Base-by-base conservation (phyloP, 2,888 invertebrate genomes). In the Patella pellucida region DNA sequence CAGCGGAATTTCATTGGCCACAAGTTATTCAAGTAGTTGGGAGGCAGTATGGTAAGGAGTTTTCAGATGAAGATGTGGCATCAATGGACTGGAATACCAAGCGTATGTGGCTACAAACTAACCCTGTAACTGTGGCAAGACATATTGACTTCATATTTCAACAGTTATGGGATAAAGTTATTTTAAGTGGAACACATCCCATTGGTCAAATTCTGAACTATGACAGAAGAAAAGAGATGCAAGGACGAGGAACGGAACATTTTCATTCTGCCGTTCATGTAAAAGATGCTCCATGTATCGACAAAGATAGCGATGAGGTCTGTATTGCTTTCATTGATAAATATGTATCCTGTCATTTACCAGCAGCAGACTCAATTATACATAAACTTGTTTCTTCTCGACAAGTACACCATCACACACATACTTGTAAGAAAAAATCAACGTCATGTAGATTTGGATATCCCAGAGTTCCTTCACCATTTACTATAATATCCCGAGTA, bases 1-100 rank as follows among this genome's bases (percentile, higher is more conserved):
- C 76, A 14, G 80, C 82, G 16, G 80, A 82, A 51, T 82, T 81
- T 56, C 76, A 78, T 50, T 82, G 79, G 80, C 72, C 80, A 41
- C 79, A 79, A 72, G 68, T 82, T 14, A 81, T 82, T 51, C 69
- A 71, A 67, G 69, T 77, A 15, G 52, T 81, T 11, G 78, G 73
- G 16, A 54, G 23, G 11, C 79, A 81, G 56, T 77, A 78, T 75
- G 79, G 81, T 41, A 74, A 79, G 72, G 52, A 19, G 2, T 73
- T 78, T n/a, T 74, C 68, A 68, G 71, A 71, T 41, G 62, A 74
- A 31, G 31, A 31, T 31, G 31, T 62, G 23, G 72, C 51, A 70
- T 76, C 16, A 50, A 69, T 14, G 52, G 50, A 16, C 73, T 79
- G 76, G 62, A 69, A 54, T 73, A 71, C 69, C n/a, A 78, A 52